Conservation (phyloP, 2,888 invertebrate species). For the Coelopa pilipes region DNA sequence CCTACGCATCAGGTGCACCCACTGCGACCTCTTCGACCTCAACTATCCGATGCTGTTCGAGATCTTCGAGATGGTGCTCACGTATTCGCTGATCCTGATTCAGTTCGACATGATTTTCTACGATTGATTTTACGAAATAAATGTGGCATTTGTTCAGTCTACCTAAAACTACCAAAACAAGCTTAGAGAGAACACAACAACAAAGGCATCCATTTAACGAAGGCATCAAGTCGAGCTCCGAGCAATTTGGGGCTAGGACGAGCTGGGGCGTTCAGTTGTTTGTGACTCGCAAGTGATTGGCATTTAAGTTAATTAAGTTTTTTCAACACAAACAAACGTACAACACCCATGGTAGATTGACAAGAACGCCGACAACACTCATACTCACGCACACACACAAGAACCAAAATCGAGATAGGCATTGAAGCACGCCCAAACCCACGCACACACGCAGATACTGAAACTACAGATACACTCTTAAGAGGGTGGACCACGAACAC, state of each 20-base stretch:
- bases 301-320: slow-evolving; percentile 30
- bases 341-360: neutral
- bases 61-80: slow-evolving; percentile 51
- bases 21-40: slow-evolving; percentile 55
- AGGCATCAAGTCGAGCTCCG: too few species aligned
- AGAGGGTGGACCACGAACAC: too few species aligned
- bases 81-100: slow-evolving; percentile 54
- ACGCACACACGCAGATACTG: too few species aligned
- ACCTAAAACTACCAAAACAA: too few species aligned
- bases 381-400: neutral
- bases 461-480: too few species aligned
- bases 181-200: too few species aligned
- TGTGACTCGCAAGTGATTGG: neutral
- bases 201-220: too few species aligned
- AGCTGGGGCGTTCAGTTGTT: too few species aligned
- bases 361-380: neutral
- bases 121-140: neutral
- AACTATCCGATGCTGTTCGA: slow-evolving; percentile 53
- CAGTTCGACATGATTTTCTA: slow-evolving; percentile 56
- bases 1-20: slow-evolving; percentile 45
- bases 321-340: neutral
- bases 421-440: too few species aligned
- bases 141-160: too few species aligned
- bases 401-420: too few species aligned
- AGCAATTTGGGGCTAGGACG: too few species aligned